These are phyloP conservation scores for Drosophila parthenogenetica DNA, from an alignment of 2,888 invertebrate genomes.

Conservation along the genomic window DNA sequence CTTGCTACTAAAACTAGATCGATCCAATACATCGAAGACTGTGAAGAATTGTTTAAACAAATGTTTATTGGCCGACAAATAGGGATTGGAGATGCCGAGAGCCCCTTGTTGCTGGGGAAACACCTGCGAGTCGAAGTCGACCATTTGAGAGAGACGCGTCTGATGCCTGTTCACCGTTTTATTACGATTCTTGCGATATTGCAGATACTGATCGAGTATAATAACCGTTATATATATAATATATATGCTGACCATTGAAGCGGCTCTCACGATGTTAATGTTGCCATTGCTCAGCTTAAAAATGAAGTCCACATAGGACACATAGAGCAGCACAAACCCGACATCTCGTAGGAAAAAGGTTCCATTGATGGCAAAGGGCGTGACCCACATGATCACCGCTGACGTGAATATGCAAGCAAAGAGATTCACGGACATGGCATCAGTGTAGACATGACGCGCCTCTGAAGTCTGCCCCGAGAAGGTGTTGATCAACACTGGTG, in stretches of 20 bases:
- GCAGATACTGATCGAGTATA: constrained; percentile 38
- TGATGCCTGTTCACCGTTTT: not conserved
- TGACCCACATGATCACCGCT: constrained; percentile 86
- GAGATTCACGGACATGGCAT: constrained; percentile 87
- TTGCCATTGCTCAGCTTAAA: constrained; percentile 10
- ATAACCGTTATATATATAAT: constrained; percentile 33
- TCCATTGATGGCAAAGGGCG: constrained; percentile 85
- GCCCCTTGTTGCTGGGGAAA: not conserved
- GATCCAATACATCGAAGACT: constrained; percentile 31
- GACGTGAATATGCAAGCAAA: constrained; percentile 88
- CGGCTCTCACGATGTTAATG: not conserved
- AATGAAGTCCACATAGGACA: constrained; percentile 33
- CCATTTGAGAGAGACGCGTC: not conserved
- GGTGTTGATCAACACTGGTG: constrained; percentile 89
- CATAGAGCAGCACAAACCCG: constrained; percentile 40
- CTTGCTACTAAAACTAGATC: constrained; percentile 7
- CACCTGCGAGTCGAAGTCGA: not conserved
- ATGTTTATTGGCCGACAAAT: constrained; percentile 6
- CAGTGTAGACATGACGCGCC: constrained; percentile 84
- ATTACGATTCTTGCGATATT: constrained; percentile 18
- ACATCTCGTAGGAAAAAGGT: constrained; percentile 52
- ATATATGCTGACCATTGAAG: constrained; percentile 15
- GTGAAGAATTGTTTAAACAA: constrained; percentile 30
- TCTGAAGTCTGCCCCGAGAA: constrained; percentile 85
- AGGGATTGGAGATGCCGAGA: not conserved